Evolutionary conservation across 2,888 invertebrate genomes (phyloP), one percentile per base, ranked within the genome.

Genomic region (Meteorus cinctellus): DNA sequence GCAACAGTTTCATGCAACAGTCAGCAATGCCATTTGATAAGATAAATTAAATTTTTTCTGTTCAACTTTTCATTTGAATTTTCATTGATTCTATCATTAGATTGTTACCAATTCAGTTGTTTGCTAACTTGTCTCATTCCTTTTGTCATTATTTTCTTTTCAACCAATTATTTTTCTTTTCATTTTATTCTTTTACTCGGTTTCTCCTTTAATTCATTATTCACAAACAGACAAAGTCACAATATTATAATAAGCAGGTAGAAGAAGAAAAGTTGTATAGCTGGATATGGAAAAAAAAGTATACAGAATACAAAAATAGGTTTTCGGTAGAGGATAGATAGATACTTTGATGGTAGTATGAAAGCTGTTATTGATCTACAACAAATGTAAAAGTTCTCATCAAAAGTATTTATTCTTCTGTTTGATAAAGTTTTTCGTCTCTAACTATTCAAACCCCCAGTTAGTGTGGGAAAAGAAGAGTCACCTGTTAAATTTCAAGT

Each of bases 171-270:
- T 74, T 6, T 62, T 36, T 16, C 34, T 29, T 19, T 27, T 69
- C 62, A 48, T 69, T 34, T 63, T 6, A 62, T 24, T 31, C 34
- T 6, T n/a, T 31, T 8, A 45, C 45, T 27, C 19, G 0, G 59
- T 19, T 4, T 19, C n/a, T 19, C 34, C 51, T 71, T 74, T 71
- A 71, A 51, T 72, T 78, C 70, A 62, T 55, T 70, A 14, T 27
- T 74, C 45, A 67, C 41, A 48, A 16, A 51, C 67, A 59, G 51
- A 66, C 31, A 71, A 59, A 59, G n/a, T 41, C 2, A 12, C 8
- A 12, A 12, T 12, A 12, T 8, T 8, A 12, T 2, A 41, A 41
- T 2, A 0, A 0, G 74, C 60, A 65, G 67, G 31, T 67, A 65
- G 27, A 36, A 29, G 51, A 5, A 41, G 62, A 59, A 5, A 45